phyloP scores from a whole-genome alignment of 2,113 vertebrate genomes.

The Neotragus moschatus region DNA sequence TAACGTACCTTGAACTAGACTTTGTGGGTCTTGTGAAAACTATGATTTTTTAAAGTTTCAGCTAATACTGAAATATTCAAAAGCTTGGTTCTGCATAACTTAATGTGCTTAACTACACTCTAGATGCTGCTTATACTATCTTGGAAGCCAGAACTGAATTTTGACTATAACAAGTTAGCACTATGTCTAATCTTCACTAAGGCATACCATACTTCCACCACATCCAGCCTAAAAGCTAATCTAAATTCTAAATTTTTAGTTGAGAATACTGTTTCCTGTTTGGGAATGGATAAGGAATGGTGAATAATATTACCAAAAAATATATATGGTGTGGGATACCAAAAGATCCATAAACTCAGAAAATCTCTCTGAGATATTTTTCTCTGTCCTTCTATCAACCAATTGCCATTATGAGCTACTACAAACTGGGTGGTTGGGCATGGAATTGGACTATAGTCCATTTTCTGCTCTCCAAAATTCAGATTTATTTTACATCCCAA shows the following conservation, averaged over 20 bases:
- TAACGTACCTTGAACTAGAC: not conserved
- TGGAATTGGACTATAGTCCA: not conserved
- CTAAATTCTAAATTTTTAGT: not conserved
- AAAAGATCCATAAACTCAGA: not conserved
- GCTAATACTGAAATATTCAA: not conserved
- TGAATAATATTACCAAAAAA: not conserved
- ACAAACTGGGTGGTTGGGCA: not conserved
- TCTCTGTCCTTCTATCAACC: not conserved
- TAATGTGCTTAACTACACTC: not conserved
- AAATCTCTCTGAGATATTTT: not conserved
- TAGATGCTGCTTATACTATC: no score
- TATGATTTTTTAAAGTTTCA: not conserved
- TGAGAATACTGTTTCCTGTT: not conserved
- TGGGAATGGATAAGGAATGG: rapidly evolving
- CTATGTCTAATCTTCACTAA: not conserved
- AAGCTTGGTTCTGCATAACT: not conserved
- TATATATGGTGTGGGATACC: rapidly evolving
- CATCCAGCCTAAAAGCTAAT: not conserved
- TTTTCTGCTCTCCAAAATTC: not conserved
- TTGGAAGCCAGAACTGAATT: not conserved
- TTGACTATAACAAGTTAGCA: not conserved
- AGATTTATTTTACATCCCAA: not conserved
- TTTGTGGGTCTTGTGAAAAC: not conserved
- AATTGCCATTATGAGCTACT: not conserved
- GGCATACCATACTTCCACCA: not conserved